These are phyloP conservation scores for Liolophura sinensis DNA, from an alignment of 1,140 invertebrate genomes.

Conservation along the genomic window DNA sequence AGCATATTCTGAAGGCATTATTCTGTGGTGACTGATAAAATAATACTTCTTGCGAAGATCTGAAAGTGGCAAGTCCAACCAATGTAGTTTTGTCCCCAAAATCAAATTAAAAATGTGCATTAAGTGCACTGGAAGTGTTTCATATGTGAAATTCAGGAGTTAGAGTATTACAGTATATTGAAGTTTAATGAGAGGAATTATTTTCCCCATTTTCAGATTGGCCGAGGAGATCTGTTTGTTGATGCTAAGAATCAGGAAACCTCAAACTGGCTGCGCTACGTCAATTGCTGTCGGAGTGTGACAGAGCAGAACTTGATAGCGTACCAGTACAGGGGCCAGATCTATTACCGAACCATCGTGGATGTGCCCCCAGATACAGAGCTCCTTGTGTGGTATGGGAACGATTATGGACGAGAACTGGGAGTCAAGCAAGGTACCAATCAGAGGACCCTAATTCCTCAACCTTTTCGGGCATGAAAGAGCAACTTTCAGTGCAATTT, in stretches of 20 bases:
- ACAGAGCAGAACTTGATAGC: constrained; percentile 63
- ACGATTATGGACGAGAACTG: constrained; percentile 56
- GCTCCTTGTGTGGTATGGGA: constrained; percentile 64
- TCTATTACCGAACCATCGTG: constrained; percentile 57
- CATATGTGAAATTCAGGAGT: no score
- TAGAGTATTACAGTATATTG: constrained; percentile 17
- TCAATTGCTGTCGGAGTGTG: constrained; percentile 61
- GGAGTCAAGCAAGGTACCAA: constrained; percentile 20
- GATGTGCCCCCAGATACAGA: constrained; percentile 38
- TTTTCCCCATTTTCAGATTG: not conserved
- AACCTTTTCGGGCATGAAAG: no score
- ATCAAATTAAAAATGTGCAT: no score
- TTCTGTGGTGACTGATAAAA: no score
- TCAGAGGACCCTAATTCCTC: no score
- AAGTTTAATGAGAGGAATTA: constrained; percentile 18
- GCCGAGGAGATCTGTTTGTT: constrained; percentile 37
- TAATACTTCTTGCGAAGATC: no score
- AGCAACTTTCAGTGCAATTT: no score
- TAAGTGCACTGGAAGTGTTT: no score
- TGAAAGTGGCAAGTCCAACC: no score
- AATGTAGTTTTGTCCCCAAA: no score
- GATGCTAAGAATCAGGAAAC: constrained; percentile 53
- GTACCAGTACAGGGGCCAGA: constrained; percentile 61
- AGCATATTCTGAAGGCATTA: no score
- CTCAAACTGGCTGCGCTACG: constrained; percentile 65